Percentiles rank a stretch among this genome's conserved stretches.
phyloP scores from a whole-genome alignment of 1,140 invertebrate species.

The Halesus radiatus region DNA sequence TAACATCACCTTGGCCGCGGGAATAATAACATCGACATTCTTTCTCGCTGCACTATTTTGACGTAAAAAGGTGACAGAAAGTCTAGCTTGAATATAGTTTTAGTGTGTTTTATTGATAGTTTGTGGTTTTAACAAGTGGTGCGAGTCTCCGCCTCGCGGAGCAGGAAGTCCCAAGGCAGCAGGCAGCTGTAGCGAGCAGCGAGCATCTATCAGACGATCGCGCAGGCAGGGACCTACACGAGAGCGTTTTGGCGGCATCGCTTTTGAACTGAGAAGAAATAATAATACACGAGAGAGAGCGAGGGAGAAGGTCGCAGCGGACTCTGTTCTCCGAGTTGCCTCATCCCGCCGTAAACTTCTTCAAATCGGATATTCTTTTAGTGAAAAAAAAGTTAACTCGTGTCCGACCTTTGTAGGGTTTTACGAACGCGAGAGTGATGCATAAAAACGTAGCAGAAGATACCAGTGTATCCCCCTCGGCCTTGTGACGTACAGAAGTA shows the following conservation, averaged over 20 bases:
- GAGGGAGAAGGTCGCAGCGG: constrained; percentile 24
- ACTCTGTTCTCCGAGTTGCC: constrained; percentile 23
- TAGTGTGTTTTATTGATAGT: constrained; percentile 7
- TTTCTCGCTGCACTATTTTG: background rate
- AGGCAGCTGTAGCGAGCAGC: background rate
- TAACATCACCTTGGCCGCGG: background rate
- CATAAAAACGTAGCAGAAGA: background rate
- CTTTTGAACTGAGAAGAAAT: constrained; percentile 44
- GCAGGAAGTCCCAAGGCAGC: constrained; percentile 39
- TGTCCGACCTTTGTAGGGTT: background rate
- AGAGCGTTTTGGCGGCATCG: constrained; percentile 49
- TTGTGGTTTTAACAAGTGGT: no score
- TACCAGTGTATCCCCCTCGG: background rate
- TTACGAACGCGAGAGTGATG: background rate
- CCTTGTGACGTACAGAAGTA: background rate
- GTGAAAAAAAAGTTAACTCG: constrained; percentile 1
- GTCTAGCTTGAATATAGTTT: background rate
- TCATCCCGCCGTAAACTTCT: constrained; percentile 27
- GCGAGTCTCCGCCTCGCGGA: background rate
- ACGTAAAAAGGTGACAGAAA: constrained; percentile 11
- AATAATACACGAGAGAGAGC: constrained; percentile 30
- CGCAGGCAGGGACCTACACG: constrained; percentile 13
- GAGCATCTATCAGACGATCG: constrained; percentile 14
- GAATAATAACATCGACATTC: constrained; percentile 31
- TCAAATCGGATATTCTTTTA: constrained; percentile 26